Percentiles rank a stretch among this genome's conserved stretches.
phyloP scores from a whole-genome alignment of 37 sponge, comb jelly and placozoan genomes.

The Aphrocallistes beatrix region DNA sequence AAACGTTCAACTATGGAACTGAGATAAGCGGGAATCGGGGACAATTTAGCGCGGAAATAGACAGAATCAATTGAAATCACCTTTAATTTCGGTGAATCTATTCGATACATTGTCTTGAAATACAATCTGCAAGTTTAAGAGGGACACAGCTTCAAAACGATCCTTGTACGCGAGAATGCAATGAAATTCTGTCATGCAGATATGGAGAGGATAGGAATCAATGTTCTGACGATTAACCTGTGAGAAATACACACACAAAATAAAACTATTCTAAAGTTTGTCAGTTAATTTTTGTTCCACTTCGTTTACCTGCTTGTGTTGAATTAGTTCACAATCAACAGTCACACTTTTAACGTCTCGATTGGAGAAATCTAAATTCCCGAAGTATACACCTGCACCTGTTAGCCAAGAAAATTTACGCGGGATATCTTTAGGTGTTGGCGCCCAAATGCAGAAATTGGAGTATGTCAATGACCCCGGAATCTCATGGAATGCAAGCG shows the following conservation, averaged over 20 bases:
- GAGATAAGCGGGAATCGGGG: no score
- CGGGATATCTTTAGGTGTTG: constrained; percentile 23
- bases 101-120: background rate
- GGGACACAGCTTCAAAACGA: constrained; percentile 35
- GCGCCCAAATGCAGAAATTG: constrained; percentile 49
- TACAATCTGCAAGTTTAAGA: constrained; percentile 22
- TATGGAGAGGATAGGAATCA: background rate
- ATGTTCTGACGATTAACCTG: background rate
- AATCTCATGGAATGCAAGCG: constrained; percentile 54
- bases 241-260: background rate
- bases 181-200: constrained; percentile 72
- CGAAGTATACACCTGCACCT: constrained; percentile 51
- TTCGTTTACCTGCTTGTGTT: background rate
- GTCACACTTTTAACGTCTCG: background rate
- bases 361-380: constrained; percentile 31
- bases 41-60: no score
- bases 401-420: constrained; percentile 70
- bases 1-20: no score
- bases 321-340: constrained; percentile 1
- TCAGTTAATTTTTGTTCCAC: no score
- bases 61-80: background rate
- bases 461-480: constrained; percentile 45
- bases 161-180: constrained; percentile 58
- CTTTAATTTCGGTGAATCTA: background rate
- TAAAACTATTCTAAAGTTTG: no score